A percentile compares a stretch with the other conserved stretches of the same genome.
Conservation (phyloP, 2,888 invertebrate species). For the Drosophila siamana region DNA sequence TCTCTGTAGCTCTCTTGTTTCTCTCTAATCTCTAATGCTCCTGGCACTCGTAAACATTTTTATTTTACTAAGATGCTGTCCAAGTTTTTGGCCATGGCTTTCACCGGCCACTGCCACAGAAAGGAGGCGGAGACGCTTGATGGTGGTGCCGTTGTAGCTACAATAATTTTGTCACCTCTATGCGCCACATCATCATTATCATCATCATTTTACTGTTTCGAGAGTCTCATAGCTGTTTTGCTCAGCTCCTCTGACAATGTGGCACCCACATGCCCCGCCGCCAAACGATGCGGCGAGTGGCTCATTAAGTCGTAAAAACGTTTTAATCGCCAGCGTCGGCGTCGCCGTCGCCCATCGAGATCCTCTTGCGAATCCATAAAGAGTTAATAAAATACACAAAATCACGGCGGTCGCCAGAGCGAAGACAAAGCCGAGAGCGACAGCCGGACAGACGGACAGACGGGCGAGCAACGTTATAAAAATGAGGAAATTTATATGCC, state of each 20-base stretch:
- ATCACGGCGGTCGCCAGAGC: slow-evolving; percentile 67
- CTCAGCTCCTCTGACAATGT: slow-evolving; percentile 45
- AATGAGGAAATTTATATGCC: slow-evolving; percentile 72
- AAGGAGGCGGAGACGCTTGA: slow-evolving; percentile 21
- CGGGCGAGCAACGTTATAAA: slow-evolving; percentile 60
- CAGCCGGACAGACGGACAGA: not conserved
- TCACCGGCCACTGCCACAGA: slow-evolving; percentile 10
- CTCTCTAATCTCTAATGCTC: slow-evolving; percentile 58
- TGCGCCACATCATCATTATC: slow-evolving; percentile 74
- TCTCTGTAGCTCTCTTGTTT: too few relatives aligned
- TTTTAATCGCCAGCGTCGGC: slow-evolving; percentile 68
- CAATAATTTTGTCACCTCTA: slow-evolving; percentile 77
- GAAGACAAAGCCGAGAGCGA: slow-evolving; percentile 46
- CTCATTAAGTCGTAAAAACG: slow-evolving; percentile 79
- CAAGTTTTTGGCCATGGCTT: slow-evolving; percentile 44
- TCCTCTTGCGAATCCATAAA: slow-evolving; percentile 77
- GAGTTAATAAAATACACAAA: slow-evolving; percentile 77
- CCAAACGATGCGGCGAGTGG: slow-evolving; percentile 68
- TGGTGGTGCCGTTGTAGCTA: slow-evolving; percentile 51
- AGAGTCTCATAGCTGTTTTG: slow-evolving; percentile 25
- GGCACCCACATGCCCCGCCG: slow-evolving; percentile 72
- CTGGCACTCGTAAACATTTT: slow-evolving; percentile 63
- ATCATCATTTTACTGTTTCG: slow-evolving; percentile 73
- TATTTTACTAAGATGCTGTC: slow-evolving; percentile 53
- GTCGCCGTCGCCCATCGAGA: slow-evolving; percentile 29